Conservation (phyloP, 2,113 vertebrate genomes). For the Scomber scombrus region DNA sequence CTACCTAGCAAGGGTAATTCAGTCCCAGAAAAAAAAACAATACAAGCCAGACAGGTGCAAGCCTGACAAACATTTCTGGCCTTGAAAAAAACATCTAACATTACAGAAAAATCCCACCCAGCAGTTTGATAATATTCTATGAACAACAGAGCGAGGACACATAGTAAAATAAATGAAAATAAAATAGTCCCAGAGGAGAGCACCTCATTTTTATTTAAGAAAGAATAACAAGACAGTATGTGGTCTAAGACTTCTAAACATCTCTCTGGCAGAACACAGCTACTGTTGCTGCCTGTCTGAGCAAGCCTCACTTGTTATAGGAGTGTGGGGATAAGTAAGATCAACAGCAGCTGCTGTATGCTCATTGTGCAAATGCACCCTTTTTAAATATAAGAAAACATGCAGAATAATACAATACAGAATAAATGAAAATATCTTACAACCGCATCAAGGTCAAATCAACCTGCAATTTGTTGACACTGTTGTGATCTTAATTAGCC, state of each 20-base stretch:
- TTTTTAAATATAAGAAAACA: background rate
- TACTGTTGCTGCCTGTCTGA: conserved; percentile 47
- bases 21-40: background rate
- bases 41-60: background rate
- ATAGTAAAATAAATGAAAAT: background rate
- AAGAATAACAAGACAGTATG: conserved; percentile 28
- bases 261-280: conserved; percentile 26
- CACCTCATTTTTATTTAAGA: conserved; percentile 4
- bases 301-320: conserved; percentile 7
- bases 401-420: background rate
- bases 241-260: conserved; percentile 23
- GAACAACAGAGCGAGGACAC: conserved; percentile 15
- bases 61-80: background rate
- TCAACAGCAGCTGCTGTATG: conserved; percentile 32
- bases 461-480: too few relatives aligned
- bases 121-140: background rate
- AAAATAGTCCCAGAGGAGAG: conserved; percentile 2
- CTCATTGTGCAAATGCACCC: conserved; percentile 8
- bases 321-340: conserved; percentile 21
- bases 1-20: background rate
- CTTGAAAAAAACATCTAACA: background rate
- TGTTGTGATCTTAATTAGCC: too few relatives aligned
- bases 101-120: background rate
- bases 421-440: background rate
- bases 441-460: too few relatives aligned